Conservation (phyloP, 2,888 invertebrate genomes). For the Alcis repandata region DNA sequence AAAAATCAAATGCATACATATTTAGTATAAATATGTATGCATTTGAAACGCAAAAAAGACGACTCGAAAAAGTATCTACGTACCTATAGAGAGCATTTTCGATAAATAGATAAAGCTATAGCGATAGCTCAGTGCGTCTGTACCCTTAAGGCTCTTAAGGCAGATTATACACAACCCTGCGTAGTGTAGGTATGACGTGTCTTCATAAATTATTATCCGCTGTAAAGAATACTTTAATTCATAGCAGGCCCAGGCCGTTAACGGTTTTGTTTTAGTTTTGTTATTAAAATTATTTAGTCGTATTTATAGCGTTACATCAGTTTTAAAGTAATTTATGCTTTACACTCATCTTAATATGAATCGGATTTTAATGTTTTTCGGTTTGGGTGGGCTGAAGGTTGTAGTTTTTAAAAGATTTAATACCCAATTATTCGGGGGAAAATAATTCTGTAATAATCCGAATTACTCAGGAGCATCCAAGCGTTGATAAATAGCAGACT, state of each 20-base stretch:
- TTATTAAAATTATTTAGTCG: constrained; percentile 72
- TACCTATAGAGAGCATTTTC: too few species aligned
- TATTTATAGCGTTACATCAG: constrained; percentile 71
- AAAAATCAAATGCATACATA: too few species aligned
- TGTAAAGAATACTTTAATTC: constrained; percentile 64
- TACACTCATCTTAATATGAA: constrained; percentile 60
- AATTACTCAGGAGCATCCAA: too few species aligned
- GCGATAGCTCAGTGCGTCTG: not conserved
- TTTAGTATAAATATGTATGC: too few species aligned
- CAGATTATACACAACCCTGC: constrained; percentile 57
- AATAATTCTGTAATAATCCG: not conserved
- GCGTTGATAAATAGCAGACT: too few species aligned
- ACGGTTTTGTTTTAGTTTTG: constrained; percentile 71
- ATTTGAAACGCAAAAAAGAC: too few species aligned
- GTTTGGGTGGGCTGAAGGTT: constrained; percentile 69
- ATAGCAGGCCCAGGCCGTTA: constrained; percentile 17
- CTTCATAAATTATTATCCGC: constrained; percentile 75
- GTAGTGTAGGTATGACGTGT: constrained; percentile 67
- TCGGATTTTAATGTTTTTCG: constrained; percentile 67
- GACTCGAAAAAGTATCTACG: not conserved
- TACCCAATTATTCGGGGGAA: not conserved
- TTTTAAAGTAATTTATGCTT: constrained; percentile 74
- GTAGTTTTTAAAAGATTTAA: not conserved
- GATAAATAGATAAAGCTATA: too few species aligned
- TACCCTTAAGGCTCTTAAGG: constrained; percentile 50